Base-by-base conservation (phyloP, 2,113 vertebrate genomes). In the Muntiacus muntjak region DNA sequence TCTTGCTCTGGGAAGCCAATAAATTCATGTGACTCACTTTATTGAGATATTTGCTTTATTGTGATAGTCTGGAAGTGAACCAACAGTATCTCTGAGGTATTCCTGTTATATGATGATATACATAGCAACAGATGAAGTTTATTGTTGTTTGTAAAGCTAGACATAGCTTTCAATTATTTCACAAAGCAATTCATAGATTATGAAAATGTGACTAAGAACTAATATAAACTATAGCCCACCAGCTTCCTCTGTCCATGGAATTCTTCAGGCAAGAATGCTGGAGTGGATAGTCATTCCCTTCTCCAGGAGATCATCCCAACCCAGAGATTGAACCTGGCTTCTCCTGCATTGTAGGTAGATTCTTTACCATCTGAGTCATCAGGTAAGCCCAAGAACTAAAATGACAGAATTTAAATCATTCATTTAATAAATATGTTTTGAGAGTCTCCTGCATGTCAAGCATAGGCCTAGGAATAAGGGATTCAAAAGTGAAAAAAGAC, bases 341-440 rank as follows among this genome's bases (percentile, higher is more conserved):
- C 40, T 43, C 11, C 2, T 74, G 19, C n/a, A 40, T 74, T 23
- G 10, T 21, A 23, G 67, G n/a, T 0, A 0, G n/a, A 74, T 40
- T 74, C n/a, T 74, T 40, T 40, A 40, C 10, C 67, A 74, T 74
- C 67, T 74, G n/a, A 74, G n/a, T 23, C 19, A 23, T 21, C 67
- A 74, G 19, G 19, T 33, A 40, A 40, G 5, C 67, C n/a, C 67
- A 57, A 87, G 67, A 84, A 7, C 7, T 81, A 40, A 10, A 33
- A 74, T 87, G 13, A 50, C 16, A 62, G 30, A 55, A 94, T 86
- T 86, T 89, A 25, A 89, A 45, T 89, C 36, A 94, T 36, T 50
- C 28, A 40, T 36, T 92, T 84, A 87, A 95, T 58, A 67, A 79
- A 16, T 76, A 52, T 64, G 11, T 62, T 96, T 74, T 82, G 23